Base-by-base conservation (phyloP, 2,888 invertebrate genomes). In the Argynnis bischoffii region DNA sequence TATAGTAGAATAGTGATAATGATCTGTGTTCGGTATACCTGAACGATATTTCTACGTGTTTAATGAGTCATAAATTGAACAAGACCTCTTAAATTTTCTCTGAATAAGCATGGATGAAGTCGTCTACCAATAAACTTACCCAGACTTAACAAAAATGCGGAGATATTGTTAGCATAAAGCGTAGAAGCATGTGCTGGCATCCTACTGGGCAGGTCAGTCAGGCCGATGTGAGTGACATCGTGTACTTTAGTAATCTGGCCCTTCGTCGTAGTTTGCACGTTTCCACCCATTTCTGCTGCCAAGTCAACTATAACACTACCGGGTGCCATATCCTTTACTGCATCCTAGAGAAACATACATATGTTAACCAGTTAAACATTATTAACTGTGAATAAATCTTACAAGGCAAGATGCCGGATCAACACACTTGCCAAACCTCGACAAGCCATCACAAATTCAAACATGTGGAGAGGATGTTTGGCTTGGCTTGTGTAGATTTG, bases 281-380 rank as follows among this genome's bases (percentile, higher is more conserved):
- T 98, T 57, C 97, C 98, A 6, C 98, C 98, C 79, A 96, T 95
- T 89, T 98, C 98, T 0, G 98, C 96, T 0, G 98, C 98, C 77
- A 98, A 87, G 87, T 98, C 98, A 2, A 98, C 98, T 53, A 98
- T 94, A 35, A 98, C 97, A 74, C 97, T 97, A 41, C 98, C 98
- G 0, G 97, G 97, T 77, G 96, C 96, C 97, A 97, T 97, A 60
- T 94, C 93, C 48, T 95, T 94, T 31, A 97, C 93, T 82, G 97
- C 96, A 82, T 95, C 95, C 96, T 96, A 4, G 6, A 47, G 3
- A 13, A 14, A 47, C 31, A 18, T 50, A 5, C 14, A 6, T 15
- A 41, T 41, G 18, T 35, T 55, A 53, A 51, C n/a, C 2, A 18
- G n/a, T 51, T n/a, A 16, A 15, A 8, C 26, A 26, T 26, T 51